Base-by-base conservation (phyloP, 2,113 vertebrate species). In the Catharus fuscescens region DNA sequence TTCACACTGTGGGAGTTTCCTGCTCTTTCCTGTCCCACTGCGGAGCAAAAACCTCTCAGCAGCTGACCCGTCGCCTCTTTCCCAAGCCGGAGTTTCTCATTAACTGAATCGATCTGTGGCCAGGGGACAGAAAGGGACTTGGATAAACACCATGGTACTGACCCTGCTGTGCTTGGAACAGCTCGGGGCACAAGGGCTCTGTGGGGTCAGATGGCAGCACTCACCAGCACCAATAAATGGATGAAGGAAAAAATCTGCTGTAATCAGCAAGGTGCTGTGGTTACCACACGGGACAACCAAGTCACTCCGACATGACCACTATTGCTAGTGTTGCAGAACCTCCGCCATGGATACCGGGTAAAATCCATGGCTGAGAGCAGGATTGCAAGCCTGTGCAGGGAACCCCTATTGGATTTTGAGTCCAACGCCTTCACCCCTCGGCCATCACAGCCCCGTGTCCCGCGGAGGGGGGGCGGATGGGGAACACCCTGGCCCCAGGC, bases 381-480 rank as follows among this genome's bases (percentile, higher is more conserved):
- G 74, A 88, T 85, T 82, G 38, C 14, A 4, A 92, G 59, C 21
- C 42, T 66, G 56, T 9, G 2, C 19, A 54, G 17, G 21, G 12
- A 60, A 57, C 3, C 45, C 13, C 54, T 18, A 26, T 24, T 60
- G 32, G 40, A 56, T 60, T 62, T 86, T 6, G 7, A 89, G 38
- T 71, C 34, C 72, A 80, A 29, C 16, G 11, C 77, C 72, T 80
- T 86, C 48, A 45, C 57, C 40, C 4, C 57, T 65, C 31, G 17
- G 70, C 76, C 50, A 65, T 48, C 69, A 53, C 57, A 71, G 11
- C 26, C 20, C 12, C 4, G 9, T 3, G 9, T 5, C 19, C 3
- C 4, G 1, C 1, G 0, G 5, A 0, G 0, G 2, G 14, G 2
- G 10, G 2, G 5, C 42, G 14, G 4, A 40, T 40, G 12, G 38